A percentile compares a stretch with the other conserved stretches of the same genome.
phyloP scores from a whole-genome alignment of 2,113 vertebrate genomes.

The Myotis brandtii region DNA sequence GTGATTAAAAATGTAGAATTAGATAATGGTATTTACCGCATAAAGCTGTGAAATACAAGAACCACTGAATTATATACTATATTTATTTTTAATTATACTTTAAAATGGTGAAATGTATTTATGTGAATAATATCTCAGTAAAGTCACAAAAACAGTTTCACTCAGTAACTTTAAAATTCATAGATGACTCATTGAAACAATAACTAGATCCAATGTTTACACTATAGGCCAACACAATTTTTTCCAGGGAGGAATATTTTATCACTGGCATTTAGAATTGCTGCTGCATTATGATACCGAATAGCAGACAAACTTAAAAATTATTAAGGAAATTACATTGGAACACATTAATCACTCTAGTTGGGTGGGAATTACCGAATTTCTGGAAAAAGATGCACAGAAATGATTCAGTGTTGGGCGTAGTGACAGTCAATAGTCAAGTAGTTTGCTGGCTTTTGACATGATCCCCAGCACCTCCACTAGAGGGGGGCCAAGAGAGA shows the following conservation, averaged over 20 bases:
- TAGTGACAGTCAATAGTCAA: background rate
- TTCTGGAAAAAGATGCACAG: background rate
- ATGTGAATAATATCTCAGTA: constrained; percentile 32
- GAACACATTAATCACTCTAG: constrained; percentile 38
- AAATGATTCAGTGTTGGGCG: background rate
- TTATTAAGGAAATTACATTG: constrained; percentile 37
- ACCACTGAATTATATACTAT: constrained; percentile 10
- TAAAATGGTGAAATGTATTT: background rate
- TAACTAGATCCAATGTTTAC: constrained; percentile 56
- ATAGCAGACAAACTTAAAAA: constrained; percentile 46
- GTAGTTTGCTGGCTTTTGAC: background rate
- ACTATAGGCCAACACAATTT: background rate
- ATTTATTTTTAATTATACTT: background rate
- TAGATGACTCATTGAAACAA: constrained; percentile 49
- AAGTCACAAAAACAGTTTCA: background rate
- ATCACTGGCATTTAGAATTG: constrained; percentile 37
- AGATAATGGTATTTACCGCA: background rate
- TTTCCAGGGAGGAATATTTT: constrained; percentile 30
- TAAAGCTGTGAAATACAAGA: background rate
- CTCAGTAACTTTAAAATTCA: constrained; percentile 38
- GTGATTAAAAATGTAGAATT: background rate
- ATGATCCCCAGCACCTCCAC: background rate
- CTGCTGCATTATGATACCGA: background rate
- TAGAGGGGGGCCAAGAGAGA: background rate
- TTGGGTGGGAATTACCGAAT: background rate